Base-by-base conservation (phyloP, 2,113 vertebrate genomes). In the Tenrec ecaudatus region DNA sequence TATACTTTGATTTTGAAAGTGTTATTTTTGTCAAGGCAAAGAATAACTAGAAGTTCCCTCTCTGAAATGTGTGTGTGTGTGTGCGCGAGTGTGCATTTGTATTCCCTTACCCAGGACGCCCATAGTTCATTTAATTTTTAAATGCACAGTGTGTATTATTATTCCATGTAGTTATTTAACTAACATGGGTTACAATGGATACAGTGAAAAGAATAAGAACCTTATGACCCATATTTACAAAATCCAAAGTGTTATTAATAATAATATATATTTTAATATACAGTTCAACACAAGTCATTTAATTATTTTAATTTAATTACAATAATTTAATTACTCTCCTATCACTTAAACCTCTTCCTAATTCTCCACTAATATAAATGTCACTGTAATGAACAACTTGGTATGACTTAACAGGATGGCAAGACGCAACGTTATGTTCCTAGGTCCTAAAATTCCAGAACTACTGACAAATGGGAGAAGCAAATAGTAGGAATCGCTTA, bases 151-250 rank as follows among this genome's bases (percentile, higher is more conserved):
- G 4, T 40, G 0, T 60, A 53, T 80, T 36, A 89, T 76, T 62
- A 95, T 68, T 95, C 89, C 2, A 53, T 73, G 16, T 64, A 43
- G 22, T 38, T 88, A 79, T 86, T 89, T 90, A 87, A 40, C 76
- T 94, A 3, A 89, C 77, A 81, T 89, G 1, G 4, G 36, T 83
- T 79, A 79, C 92, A 79, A 33, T 75, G 25, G 29, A 89, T 84
- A 87, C 29, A 92, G 47, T 71, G 0, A 3, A 93, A 80, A n/a
- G 5, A 73, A 73, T 16, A 6, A 78, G 66, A 81, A 43, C 81
- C 36, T 2, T 76, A 40, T 71, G 1, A 69, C n/a, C 7, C 4
- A 89, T 90, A 58, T 90, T 89, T 79, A 2, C 1, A 66, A 69
- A 60, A 78, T 17, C 4, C 3, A 94, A 82, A 94, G 64, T 25